A percentile compares a stretch with the other conserved stretches of the same genome.
These are phyloP conservation scores for Arctocebus calabarensis DNA, from an alignment of 2,797 vertebrate genomes.

Conservation along the genomic window DNA sequence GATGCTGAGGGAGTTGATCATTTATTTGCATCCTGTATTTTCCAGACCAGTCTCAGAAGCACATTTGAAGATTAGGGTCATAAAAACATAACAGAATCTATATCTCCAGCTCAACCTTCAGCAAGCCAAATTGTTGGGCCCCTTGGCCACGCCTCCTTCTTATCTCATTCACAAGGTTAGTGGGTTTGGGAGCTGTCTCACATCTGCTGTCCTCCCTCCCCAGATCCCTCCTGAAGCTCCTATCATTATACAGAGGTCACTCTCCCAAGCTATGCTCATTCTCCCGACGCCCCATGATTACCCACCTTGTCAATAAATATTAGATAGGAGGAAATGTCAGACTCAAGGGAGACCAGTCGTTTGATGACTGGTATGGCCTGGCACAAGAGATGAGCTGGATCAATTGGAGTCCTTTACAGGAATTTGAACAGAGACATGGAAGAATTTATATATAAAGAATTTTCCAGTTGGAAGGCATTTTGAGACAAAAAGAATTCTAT, in stretches of 20 bases:
- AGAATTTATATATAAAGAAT: not conserved
- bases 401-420: not conserved
- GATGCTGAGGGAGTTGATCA: not conserved
- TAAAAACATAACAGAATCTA: not conserved
- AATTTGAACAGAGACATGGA: not conserved
- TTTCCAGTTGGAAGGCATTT: slow-evolving; percentile 49
- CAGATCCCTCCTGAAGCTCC: not conserved
- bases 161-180: not conserved
- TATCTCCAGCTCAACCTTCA: not conserved
- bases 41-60: not conserved
- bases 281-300: not conserved
- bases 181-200: not conserved
- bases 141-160: not conserved
- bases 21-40: not conserved
- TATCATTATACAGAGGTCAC: not conserved
- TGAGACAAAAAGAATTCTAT: not conserved
- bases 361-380: not conserved
- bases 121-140: not conserved
- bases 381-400: not conserved
- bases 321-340: not conserved
- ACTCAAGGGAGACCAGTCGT: not conserved
- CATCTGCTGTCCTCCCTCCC: not conserved
- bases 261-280: not conserved
- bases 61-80: not conserved
- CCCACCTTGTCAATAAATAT: not conserved